These are phyloP conservation scores for Dolichomitus sp. DNA, from an alignment of 2,888 invertebrate species.

Conservation along the genomic window DNA sequence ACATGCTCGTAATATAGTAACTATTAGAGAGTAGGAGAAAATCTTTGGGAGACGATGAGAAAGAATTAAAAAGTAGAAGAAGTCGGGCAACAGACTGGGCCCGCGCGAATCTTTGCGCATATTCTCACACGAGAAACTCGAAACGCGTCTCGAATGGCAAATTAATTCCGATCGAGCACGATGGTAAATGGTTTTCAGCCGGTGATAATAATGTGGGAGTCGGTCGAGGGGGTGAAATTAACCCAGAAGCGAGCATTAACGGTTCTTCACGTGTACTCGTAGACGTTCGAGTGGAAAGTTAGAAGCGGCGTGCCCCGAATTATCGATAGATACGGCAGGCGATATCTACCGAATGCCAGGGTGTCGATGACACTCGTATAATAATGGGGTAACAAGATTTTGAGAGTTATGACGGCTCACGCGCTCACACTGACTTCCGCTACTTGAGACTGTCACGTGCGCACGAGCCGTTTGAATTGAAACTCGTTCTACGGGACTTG, in stretches of 20 bases:
- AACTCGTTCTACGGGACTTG: constrained; percentile 49
- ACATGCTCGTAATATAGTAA: constrained; percentile 29
- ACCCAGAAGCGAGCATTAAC: constrained; percentile 74
- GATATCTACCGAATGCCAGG: constrained; percentile 26
- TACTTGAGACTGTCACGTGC: constrained; percentile 59
- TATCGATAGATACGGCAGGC: constrained; percentile 15
- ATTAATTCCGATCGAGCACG: constrained; percentile 48
- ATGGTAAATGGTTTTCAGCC: constrained; percentile 23
- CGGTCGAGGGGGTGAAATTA: constrained; percentile 72
- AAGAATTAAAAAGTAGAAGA: constrained; percentile 53
- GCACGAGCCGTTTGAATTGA: constrained; percentile 55
- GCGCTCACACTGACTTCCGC: constrained; percentile 61
- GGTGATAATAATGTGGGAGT: constrained; percentile 58
- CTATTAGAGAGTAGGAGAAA: constrained; percentile 54
- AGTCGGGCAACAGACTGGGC: constrained; percentile 28
- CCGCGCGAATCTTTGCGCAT: constrained; percentile 41
- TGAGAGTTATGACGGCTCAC: constrained; percentile 38
- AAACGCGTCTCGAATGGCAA: constrained; percentile 61
- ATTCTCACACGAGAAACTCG: constrained; percentile 60
- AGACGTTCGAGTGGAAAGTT: constrained; percentile 63
- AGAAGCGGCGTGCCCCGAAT: constrained; percentile 63
- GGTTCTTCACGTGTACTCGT: constrained; percentile 64
- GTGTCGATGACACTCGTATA: constrained; percentile 29
- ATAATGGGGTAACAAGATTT: constrained; percentile 47
- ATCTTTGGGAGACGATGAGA: constrained; percentile 32